Conservation (phyloP, 2,888 invertebrate species). For the Ceratothoa steindachneri region DNA sequence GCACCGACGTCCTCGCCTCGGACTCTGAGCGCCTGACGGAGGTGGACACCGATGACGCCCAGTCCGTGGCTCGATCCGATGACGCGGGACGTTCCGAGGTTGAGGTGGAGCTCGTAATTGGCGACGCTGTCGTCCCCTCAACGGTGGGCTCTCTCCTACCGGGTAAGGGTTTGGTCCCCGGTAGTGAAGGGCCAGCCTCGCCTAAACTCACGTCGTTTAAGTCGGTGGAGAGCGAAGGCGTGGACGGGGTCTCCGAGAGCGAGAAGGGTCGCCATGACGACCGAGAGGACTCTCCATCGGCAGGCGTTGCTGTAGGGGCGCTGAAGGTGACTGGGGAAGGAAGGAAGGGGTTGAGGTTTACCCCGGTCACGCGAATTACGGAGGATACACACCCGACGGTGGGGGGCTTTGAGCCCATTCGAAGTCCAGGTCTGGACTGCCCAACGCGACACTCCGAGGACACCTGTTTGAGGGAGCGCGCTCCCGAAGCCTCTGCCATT, state of each 20-base stretch:
- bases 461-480: background rate
- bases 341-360: background rate
- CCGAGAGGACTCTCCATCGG: background rate
- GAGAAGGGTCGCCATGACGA: constrained; percentile 11
- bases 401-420: constrained; percentile 6
- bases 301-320: background rate
- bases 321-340: background rate
- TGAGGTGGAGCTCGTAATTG: constrained; percentile 49
- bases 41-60: constrained; percentile 65
- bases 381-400: constrained; percentile 1
- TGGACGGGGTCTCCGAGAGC: constrained; percentile 21
- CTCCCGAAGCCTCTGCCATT: constrained; percentile 25
- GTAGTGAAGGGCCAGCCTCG: constrained; percentile 22
- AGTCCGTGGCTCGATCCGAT: constrained; percentile 67
- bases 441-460: background rate
- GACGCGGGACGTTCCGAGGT: constrained; percentile 64
- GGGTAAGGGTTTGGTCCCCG: constrained; percentile 24
- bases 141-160: constrained; percentile 27
- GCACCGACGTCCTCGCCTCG: constrained; percentile 89
- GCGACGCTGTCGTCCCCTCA: constrained; percentile 15
- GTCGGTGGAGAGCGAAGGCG: constrained; percentile 17
- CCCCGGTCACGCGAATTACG: background rate
- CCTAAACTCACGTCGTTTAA: background rate
- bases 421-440: background rate
- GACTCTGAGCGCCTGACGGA: constrained; percentile 87